phyloP scores from a whole-genome alignment of 2,888 invertebrate genomes.

The Philereme vetulata region DNA sequence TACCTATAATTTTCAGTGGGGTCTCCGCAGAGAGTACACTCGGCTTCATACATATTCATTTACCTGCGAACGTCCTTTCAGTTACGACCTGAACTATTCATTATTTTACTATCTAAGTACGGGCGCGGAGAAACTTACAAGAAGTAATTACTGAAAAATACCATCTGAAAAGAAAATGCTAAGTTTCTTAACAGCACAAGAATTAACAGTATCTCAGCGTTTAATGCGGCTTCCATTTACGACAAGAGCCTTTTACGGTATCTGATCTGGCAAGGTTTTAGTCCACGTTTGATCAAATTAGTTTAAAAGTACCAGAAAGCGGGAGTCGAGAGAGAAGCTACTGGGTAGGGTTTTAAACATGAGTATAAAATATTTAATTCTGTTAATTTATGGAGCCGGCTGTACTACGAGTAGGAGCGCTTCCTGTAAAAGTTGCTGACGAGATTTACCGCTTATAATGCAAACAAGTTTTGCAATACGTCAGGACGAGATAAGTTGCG shows the following conservation, averaged over 20 bases:
- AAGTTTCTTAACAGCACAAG: slow-evolving; percentile 26
- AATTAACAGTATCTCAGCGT: slow-evolving; percentile 33
- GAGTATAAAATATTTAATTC: slow-evolving; percentile 6
- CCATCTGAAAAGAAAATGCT: slow-evolving; percentile 19
- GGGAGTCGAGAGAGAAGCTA: slow-evolving; percentile 15
- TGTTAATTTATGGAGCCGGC: slow-evolving; percentile 18
- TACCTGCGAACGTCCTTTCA: slow-evolving; percentile 39
- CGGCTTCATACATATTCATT: slow-evolving; percentile 40
- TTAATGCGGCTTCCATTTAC: slow-evolving; percentile 33
- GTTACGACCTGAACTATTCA: slow-evolving; percentile 28
- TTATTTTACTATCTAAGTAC: slow-evolving; percentile 24
- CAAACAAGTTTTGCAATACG: slow-evolving; percentile 47
- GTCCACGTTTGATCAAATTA: slow-evolving; percentile 38
- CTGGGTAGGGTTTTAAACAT: not conserved
- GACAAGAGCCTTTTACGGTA: slow-evolving; percentile 33
- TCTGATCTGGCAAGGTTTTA: slow-evolving; percentile 40
- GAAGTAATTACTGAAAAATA: slow-evolving; percentile 23
- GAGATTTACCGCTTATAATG: slow-evolving; percentile 45
- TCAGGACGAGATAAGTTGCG: slow-evolving; percentile 36
- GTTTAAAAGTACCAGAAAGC: slow-evolving; percentile 25
- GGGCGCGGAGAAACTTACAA: slow-evolving; percentile 6
- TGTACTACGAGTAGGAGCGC: slow-evolving; percentile 25
- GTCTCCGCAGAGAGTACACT: slow-evolving; percentile 37
- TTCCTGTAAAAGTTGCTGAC: slow-evolving; percentile 38
- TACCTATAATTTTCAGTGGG: slow-evolving; percentile 45